phyloP scores from a whole-genome alignment of 2,113 vertebrate species.

The Tragelaphus imberbis region DNA sequence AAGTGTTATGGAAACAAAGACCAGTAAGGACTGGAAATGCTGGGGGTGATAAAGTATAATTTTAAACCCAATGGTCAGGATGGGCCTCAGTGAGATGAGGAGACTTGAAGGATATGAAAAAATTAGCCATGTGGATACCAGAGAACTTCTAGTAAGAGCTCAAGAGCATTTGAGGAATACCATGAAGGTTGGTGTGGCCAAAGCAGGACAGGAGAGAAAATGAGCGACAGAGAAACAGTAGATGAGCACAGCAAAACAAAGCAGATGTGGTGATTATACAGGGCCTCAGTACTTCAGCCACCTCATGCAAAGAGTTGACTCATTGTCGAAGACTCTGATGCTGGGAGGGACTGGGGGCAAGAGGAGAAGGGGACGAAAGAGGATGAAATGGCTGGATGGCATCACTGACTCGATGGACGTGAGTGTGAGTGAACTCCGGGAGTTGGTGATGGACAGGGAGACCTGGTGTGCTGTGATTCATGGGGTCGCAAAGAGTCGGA shows the following conservation, averaged over 20 bases:
- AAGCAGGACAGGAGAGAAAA: background rate
- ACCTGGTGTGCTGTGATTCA: too few species aligned
- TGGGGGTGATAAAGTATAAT: background rate
- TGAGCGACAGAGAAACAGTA: background rate
- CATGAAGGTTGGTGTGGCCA: background rate
- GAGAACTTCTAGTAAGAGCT: background rate
- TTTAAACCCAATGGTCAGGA: background rate
- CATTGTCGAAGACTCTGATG: too few species aligned
- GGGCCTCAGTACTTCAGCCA: too few species aligned
- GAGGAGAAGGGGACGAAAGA: too few species aligned
- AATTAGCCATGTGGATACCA: background rate
- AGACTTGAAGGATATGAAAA: background rate
- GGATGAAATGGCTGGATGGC: too few species aligned
- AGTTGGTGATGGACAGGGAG: too few species aligned
- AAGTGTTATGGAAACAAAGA: background rate
- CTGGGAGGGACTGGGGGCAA: too few species aligned
- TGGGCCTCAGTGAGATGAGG: background rate
- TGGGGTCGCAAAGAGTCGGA: too few species aligned
- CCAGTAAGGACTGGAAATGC: background rate
- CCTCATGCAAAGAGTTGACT: too few species aligned
- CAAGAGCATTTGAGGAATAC: background rate
- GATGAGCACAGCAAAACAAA: background rate
- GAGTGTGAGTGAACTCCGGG: too few species aligned
- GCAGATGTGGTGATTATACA: background rate
- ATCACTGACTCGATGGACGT: too few species aligned